Evolutionary conservation across 2,888 invertebrate genomes (phyloP), one percentile per base, ranked within the genome.

Genomic region (Xestia ashworthii): DNA sequence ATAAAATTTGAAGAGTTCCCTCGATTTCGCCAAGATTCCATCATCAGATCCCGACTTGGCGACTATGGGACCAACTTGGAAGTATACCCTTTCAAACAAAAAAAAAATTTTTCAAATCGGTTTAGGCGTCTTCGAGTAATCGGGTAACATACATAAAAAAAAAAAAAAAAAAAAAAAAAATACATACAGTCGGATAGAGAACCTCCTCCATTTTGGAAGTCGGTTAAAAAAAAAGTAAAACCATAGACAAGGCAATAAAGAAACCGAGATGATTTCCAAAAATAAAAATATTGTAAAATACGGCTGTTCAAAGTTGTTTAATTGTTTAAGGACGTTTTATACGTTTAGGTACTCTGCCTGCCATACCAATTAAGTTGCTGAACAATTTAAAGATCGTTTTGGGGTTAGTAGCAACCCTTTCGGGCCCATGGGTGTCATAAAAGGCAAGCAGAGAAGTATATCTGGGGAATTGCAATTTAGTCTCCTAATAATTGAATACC

Each of bases 221-320:
- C n/a, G n/a, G n/a, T n/a, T n/a, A n/a, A n/a, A n/a, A 74, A 72
- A 86, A 83, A 81, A 80, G 80, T 65, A 67, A 71, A 14, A 70
- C 69, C 69, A 72, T 60, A 79, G n/a, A 66, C 38, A n/a, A 76
- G 19, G 16, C 1, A 16, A 64, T 62, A 74, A 79, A 76, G 14
- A 67, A 74, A 32, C n/a, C 16, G 32, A 50, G 38, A 16, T 4
- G 14, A 44, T 67, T 74, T 80, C 66, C 11, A 50, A 38, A 71
- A 70, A 62, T 62, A 38, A 62, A 62, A 50, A 22, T 50, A 11
- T 19, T 19, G 62, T 62, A 9, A 50, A 50, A 50, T 8, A 38
- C 19, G 38, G 38, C 38, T 38, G 25, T 25, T 12, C 16, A 32
- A 38, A 14, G 32, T n/a, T n/a, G 55, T 70, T 44, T 25, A 19